Conservation (phyloP, 2,113 vertebrate genomes). For the Otus sunia region DNA sequence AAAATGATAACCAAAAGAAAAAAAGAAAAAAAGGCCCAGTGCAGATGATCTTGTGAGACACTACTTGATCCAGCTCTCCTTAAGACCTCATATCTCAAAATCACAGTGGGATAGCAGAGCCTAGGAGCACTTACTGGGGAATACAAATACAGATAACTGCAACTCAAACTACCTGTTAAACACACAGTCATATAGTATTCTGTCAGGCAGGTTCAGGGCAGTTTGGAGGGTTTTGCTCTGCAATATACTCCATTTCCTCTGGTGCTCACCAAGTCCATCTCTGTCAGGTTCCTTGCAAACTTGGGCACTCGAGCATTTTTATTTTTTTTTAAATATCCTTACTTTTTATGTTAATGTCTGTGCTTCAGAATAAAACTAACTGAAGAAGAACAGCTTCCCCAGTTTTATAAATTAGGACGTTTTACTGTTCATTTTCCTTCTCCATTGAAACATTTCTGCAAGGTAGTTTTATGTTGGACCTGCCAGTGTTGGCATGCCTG, state of each 20-base stretch:
- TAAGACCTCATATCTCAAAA: slow-evolving; percentile 68
- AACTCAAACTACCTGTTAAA: slow-evolving; percentile 55
- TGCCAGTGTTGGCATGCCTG: not conserved
- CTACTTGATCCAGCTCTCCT: slow-evolving; percentile 51
- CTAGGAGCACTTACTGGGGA: slow-evolving; percentile 45
- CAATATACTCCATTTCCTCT: not conserved
- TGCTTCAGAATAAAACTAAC: not conserved
- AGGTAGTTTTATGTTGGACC: not conserved
- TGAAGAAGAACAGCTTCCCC: not conserved
- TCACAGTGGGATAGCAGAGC: slow-evolving; percentile 57
- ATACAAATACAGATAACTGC: slow-evolving; percentile 61
- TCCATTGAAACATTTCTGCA: not conserved
- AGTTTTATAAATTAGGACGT: not conserved
- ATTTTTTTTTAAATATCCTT: not conserved
- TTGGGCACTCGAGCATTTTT: not conserved
- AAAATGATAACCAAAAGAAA: slow-evolving; percentile 56
- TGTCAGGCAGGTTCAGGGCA: slow-evolving; percentile 24
- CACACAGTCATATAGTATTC: slow-evolving; percentile 35
- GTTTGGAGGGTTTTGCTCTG: not conserved
- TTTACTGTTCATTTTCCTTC: not conserved
- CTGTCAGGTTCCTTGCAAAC: not conserved
- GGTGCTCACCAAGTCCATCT: not conserved
- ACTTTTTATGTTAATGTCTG: not conserved
- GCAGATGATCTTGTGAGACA: slow-evolving; percentile 53
- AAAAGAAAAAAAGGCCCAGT: slow-evolving; percentile 20